Conservation (phyloP, 2,888 invertebrate genomes). For the Balanococcus diminutus region DNA sequence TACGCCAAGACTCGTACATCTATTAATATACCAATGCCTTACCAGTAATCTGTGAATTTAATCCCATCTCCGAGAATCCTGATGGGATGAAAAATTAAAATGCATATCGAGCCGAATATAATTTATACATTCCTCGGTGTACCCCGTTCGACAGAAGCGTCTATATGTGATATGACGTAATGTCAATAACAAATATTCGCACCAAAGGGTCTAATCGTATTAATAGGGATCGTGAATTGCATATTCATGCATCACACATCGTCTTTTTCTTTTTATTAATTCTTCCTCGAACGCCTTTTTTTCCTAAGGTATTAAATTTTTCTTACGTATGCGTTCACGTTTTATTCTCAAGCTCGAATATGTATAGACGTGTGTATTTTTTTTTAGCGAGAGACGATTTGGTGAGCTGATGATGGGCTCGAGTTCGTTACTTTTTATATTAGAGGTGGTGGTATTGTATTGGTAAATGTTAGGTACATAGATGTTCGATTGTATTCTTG, state of each 20-base stretch:
- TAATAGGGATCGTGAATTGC: slow-evolving; percentile 52
- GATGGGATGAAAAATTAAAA: neutral
- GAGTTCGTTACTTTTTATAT: neutral
- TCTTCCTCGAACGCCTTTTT: slow-evolving; percentile 33
- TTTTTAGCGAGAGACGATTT: neutral
- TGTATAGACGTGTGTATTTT: neutral
- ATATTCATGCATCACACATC: slow-evolving; percentile 47
- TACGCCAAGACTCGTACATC: neutral
- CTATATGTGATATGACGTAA: slow-evolving; percentile 5
- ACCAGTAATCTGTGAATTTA: neutral
- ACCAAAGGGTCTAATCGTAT: slow-evolving; percentile 45
- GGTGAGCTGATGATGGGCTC: neutral
- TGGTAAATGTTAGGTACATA: no score
- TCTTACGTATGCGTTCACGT: slow-evolving; percentile 44
- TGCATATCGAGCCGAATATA: slow-evolving; percentile 17
- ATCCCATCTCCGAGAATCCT: neutral
- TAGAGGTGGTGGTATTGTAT: neutral
- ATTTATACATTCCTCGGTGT: slow-evolving; percentile 35
- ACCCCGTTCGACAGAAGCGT: slow-evolving; percentile 19
- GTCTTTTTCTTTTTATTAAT: slow-evolving; percentile 41
- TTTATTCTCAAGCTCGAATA: neutral
- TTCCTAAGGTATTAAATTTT: slow-evolving; percentile 49
- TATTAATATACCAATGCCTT: neutral
- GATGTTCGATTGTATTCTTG: no score
- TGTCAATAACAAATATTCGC: slow-evolving; percentile 44